These are phyloP conservation scores for Cheilinus undulatus DNA, from an alignment of 2,113 vertebrate species.

Conservation along the genomic window DNA sequence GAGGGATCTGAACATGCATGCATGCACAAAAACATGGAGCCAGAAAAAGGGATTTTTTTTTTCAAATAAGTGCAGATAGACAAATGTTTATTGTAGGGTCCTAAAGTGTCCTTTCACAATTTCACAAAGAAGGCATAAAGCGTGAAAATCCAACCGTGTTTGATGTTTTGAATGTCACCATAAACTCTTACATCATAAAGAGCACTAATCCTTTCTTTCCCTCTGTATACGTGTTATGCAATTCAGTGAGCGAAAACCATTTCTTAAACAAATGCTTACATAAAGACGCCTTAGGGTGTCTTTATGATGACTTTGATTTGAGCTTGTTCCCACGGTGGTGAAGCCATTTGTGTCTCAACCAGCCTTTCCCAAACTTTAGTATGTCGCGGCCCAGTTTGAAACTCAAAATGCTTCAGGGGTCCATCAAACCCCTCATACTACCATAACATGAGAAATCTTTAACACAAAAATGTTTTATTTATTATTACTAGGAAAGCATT, in stretches of 20 bases:
- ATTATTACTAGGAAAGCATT: too few relatives aligned
- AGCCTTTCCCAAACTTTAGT: too few relatives aligned
- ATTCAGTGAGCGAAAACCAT: neutral
- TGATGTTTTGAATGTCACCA: neutral
- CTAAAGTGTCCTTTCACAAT: neutral
- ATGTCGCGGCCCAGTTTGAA: too few relatives aligned
- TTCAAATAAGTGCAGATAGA: neutral
- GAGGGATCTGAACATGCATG: constrained; percentile 43
- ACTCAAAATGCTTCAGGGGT: too few relatives aligned
- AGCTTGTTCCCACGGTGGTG: neutral
- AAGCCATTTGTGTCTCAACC: too few relatives aligned
- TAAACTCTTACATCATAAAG: neutral
- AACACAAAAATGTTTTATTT: too few relatives aligned
- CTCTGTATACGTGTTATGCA: neutral
- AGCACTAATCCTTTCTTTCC: neutral
- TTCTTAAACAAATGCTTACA: neutral
- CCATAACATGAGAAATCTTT: too few relatives aligned
- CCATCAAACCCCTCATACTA: too few relatives aligned
- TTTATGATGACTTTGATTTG: neutral
- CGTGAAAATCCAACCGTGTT: neutral
- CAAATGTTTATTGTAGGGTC: constrained; percentile 1
- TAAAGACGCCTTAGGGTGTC: neutral
- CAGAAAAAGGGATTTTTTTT: neutral
- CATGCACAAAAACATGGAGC: constrained; percentile 19
- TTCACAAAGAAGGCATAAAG: neutral